Evolutionary conservation across 2,888 invertebrate genomes (phyloP).

Genomic region (Ypsolopha scabrella): DNA sequence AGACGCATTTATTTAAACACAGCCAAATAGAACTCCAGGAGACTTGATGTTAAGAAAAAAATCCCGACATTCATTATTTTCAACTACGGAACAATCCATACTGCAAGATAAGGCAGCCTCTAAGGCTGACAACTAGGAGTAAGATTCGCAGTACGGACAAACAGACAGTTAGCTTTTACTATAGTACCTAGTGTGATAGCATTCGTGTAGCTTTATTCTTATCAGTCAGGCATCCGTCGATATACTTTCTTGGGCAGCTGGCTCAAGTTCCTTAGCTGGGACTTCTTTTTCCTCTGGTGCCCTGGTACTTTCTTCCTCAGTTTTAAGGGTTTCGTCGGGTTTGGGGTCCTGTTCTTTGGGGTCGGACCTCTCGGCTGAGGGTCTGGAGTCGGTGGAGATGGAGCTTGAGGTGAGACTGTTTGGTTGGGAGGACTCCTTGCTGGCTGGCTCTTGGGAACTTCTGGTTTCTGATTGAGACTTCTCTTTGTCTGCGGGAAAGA

Average conservation of each 20-base stretch:
- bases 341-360: conserved; percentile 16
- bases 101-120: too few species aligned
- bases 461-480: conserved; percentile 32
- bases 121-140: too few species aligned
- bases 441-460: conserved; percentile 46
- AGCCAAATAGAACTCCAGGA: too few species aligned
- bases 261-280: conserved; percentile 3
- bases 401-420: conserved; percentile 57
- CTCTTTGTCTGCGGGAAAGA: conserved; percentile 42
- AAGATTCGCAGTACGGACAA: background rate
- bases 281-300: conserved; percentile 20
- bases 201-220: conserved; percentile 31
- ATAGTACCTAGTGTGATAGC: conserved; percentile 31
- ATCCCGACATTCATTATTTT: too few species aligned
- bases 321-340: background rate
- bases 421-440: conserved; percentile 55
- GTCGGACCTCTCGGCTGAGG: conserved; percentile 24
- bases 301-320: background rate
- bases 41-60: too few species aligned
- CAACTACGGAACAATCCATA: too few species aligned
- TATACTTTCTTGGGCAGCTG: background rate
- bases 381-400: conserved; percentile 53
- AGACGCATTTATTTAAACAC: too few species aligned
- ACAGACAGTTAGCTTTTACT: conserved; percentile 10
- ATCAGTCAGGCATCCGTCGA: conserved; percentile 50